Conservation (phyloP, 2,797 vertebrate genomes). For the Micrastur ruficollis region DNA sequence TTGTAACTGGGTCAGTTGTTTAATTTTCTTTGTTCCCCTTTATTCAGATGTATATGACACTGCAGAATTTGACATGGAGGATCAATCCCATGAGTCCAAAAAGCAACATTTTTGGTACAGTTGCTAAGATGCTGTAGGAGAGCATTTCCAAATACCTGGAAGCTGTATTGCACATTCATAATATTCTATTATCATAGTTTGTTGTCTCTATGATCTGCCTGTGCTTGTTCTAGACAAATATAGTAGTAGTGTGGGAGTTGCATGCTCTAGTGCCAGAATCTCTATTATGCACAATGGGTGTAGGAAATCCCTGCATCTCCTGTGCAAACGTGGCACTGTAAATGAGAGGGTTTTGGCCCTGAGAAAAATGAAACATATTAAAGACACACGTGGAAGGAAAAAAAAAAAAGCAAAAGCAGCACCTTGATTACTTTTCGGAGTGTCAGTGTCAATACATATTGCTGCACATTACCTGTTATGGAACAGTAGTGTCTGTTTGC, state of each 20-base stretch:
- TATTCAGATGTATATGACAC: neutral
- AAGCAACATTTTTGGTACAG: neutral
- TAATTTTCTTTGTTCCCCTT: neutral
- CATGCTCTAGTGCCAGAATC: neutral
- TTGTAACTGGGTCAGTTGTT: neutral
- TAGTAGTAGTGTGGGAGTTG: neutral
- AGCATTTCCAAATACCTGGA: neutral
- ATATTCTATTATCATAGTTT: neutral
- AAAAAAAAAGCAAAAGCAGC: neutral
- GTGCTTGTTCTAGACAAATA: conserved; percentile 12
- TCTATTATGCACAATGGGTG: neutral
- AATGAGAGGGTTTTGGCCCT: neutral
- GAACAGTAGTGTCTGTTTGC: neutral
- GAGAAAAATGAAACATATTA: neutral
- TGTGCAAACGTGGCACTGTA: neutral
- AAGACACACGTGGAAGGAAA: neutral
- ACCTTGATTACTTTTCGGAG: neutral
- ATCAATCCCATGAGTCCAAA: neutral
- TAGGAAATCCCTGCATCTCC: neutral
- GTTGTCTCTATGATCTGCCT: conserved; percentile 1
- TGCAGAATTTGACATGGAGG: neutral
- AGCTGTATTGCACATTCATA: neutral
- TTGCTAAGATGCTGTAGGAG: neutral
- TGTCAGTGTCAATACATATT: neutral
- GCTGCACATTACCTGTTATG: neutral